phyloP scores from a whole-genome alignment of 1,140 invertebrate species.

The Macrotrachela quadricornifera region DNA sequence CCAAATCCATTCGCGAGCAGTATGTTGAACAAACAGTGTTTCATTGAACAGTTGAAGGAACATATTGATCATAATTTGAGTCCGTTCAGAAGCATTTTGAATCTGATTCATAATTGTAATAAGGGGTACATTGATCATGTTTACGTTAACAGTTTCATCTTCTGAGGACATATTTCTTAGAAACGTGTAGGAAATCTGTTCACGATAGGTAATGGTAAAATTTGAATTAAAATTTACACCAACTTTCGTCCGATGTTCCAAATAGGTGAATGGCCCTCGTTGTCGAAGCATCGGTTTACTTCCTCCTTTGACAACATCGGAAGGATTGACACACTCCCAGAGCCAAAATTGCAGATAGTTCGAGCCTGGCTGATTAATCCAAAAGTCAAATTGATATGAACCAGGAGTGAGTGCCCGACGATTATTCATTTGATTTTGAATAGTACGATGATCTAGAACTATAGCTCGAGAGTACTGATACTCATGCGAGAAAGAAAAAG shows the following conservation, averaged over 20 bases:
- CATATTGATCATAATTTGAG: no score
- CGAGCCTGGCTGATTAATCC: neutral
- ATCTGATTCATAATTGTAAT: no score
- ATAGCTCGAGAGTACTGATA: no score
- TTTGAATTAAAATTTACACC: neutral
- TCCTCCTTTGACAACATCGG: neutral
- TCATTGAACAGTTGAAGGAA: no score
- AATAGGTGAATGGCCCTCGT: conserved; percentile 1
- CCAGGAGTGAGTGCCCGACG: no score
- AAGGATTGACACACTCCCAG: neutral
- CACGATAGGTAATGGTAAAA: neutral
- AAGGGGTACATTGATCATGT: conserved; percentile 1
- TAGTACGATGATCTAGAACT: no score
- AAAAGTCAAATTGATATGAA: no score
- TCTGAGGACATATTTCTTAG: neutral
- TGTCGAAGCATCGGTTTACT: neutral
- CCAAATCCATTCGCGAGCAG: no score
- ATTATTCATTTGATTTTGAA: no score
- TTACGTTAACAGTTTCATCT: neutral
- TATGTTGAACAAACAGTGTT: no score
- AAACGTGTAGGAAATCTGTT: neutral
- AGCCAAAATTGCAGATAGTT: conserved; percentile 3
- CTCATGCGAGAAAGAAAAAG: no score
- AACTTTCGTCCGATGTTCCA: conserved; percentile 1
- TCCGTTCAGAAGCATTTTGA: no score